Evolutionary conservation across 2,797 vertebrate species (phyloP).

Genomic region (Dendrocincla tyrannina): DNA sequence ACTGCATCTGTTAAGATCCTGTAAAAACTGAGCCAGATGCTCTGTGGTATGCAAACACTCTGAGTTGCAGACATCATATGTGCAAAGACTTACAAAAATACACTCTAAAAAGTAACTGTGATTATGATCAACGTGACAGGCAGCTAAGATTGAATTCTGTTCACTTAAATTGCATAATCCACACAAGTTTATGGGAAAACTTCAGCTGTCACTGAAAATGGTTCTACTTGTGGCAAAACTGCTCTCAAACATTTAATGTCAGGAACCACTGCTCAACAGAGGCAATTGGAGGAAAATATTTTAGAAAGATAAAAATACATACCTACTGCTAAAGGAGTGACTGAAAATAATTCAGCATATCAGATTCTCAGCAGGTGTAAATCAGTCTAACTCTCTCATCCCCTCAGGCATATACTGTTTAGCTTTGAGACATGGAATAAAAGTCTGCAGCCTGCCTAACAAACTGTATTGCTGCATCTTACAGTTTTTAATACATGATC

Average conservation of each 20-base stretch:
- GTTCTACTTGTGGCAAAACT: not conserved
- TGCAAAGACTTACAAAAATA: constrained; percentile 16
- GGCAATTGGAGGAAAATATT: not conserved
- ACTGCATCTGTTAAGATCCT: constrained; percentile 40
- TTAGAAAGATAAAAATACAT: not conserved
- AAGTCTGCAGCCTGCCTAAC: not conserved
- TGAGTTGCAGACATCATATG: constrained; percentile 10
- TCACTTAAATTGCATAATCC: not conserved
- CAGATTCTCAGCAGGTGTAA: not conserved
- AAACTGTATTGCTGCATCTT: not conserved
- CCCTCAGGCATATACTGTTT: not conserved
- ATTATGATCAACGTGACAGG: constrained; percentile 3
- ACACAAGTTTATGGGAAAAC: constrained; percentile 10
- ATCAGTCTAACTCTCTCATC: not conserved
- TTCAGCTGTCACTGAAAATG: constrained; percentile 11
- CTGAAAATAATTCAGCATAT: not conserved
- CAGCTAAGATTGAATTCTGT: not conserved
- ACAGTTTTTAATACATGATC: not conserved
- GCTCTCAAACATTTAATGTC: not conserved
- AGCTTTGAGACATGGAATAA: not conserved
- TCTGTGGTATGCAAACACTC: constrained; percentile 34
- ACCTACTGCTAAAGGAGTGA: not conserved
- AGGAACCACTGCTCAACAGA: not conserved
- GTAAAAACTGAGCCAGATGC: constrained; percentile 40
- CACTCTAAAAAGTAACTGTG: constrained; percentile 3